A percentile compares a stretch with the other conserved stretches of the same genome.
These are phyloP conservation scores for Petromus typicus DNA, from an alignment of 2,113 vertebrate genomes.

Conservation along the genomic window DNA sequence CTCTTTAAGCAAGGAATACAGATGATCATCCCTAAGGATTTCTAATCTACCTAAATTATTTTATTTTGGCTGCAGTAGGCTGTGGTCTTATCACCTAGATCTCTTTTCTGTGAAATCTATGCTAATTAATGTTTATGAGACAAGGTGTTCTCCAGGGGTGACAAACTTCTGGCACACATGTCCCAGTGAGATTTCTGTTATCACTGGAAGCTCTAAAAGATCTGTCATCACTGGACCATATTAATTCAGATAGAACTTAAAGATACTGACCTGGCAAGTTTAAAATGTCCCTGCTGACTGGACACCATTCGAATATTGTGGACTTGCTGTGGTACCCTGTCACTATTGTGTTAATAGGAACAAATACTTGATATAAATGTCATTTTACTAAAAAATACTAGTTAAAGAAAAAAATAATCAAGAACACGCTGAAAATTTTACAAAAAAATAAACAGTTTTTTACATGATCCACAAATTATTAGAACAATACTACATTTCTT, in stretches of 20 bases:
- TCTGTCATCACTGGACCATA: neutral
- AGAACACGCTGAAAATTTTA: neutral
- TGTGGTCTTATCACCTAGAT: neutral
- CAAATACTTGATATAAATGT: slow-evolving; percentile 53
- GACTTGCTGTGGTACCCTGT: neutral
- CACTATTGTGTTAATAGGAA: neutral
- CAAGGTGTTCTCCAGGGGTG: neutral
- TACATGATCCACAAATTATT: neutral
- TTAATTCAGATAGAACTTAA: neutral
- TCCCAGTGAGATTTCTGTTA: neutral
- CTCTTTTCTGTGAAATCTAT: neutral
- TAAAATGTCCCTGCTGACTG: neutral
- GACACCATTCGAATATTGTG: slow-evolving; percentile 36
- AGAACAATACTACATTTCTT: slow-evolving; percentile 7
- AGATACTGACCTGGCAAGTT: neutral
- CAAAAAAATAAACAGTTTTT: neutral
- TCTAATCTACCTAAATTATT: neutral
- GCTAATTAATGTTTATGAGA: neutral
- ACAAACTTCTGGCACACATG: neutral
- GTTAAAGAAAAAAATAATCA: neutral
- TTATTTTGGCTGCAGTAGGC: neutral
- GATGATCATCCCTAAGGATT: neutral
- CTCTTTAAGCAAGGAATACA: neutral
- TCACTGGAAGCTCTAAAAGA: neutral
- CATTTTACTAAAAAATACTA: neutral